These are phyloP conservation scores for Pseudococcus longispinus DNA, from an alignment of 2,888 invertebrate species.

Conservation along the genomic window DNA sequence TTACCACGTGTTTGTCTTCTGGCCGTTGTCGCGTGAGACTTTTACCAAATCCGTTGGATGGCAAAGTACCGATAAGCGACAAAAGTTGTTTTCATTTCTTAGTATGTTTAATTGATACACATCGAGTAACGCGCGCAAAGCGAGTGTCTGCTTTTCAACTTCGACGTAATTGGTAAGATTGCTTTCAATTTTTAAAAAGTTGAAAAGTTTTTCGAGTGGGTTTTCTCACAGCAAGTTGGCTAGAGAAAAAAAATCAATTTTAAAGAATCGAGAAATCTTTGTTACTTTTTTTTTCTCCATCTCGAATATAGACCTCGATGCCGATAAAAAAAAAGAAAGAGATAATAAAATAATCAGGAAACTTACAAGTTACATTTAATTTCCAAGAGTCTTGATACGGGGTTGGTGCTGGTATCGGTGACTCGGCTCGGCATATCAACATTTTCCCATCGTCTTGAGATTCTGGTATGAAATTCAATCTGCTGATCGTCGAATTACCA, in stretches of 20 bases:
- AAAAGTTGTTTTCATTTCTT: not conserved
- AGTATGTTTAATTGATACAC: not conserved
- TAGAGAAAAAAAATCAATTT: not conserved
- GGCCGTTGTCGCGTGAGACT: not conserved
- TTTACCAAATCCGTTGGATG: not conserved
- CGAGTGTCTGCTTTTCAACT: not conserved
- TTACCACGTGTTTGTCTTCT: not conserved
- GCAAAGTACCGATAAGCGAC: not conserved
- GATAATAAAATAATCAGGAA: not conserved
- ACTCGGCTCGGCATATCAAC: constrained; percentile 62
- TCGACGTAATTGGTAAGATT: not conserved
- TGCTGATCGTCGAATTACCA: constrained; percentile 63
- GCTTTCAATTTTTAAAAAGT: not conserved
- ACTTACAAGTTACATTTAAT: constrained; percentile 87
- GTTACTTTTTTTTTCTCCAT: not conserved
- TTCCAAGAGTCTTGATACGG: constrained; percentile 74
- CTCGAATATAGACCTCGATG: not conserved
- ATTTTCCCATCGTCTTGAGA: constrained; percentile 63
- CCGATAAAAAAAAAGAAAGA: not conserved
- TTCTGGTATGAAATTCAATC: constrained; percentile 62
- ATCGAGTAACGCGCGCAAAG: not conserved
- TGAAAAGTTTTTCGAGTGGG: not conserved
- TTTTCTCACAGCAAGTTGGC: not conserved
- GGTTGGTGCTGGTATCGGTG: constrained; percentile 16
- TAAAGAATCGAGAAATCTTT: not conserved